Percentiles rank a stretch among this genome's conserved stretches.
phyloP scores from a whole-genome alignment of 2,888 invertebrate species.

The Plagodis pulveraria region DNA sequence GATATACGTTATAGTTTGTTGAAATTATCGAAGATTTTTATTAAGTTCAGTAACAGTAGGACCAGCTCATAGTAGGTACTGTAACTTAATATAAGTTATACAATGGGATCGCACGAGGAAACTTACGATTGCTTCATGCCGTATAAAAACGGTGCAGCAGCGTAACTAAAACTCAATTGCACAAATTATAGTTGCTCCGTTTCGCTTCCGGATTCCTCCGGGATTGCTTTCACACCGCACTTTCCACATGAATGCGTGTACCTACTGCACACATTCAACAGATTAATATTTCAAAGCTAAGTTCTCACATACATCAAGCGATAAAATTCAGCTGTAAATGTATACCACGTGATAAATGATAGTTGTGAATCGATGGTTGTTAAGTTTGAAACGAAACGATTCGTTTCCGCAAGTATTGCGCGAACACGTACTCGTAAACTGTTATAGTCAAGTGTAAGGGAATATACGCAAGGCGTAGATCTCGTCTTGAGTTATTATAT shows the following conservation, averaged over 20 bases:
- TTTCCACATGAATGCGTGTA: constrained; percentile 37
- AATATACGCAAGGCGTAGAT: constrained; percentile 27
- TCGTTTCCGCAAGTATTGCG: constrained; percentile 51
- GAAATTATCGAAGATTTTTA: too few relatives aligned
- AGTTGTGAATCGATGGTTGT: constrained; percentile 40
- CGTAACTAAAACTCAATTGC: constrained; percentile 73
- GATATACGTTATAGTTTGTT: too few relatives aligned
- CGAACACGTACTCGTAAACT: constrained; percentile 43
- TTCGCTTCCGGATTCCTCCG: constrained; percentile 77
- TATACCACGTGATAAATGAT: constrained; percentile 43
- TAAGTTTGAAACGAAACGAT: constrained; percentile 32
- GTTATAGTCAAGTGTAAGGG: constrained; percentile 25
- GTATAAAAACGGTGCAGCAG: constrained; percentile 24
- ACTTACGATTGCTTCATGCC: constrained; percentile 2
- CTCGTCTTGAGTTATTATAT: constrained; percentile 56
- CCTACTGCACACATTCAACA: constrained; percentile 33
- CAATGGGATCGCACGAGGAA: neutral
- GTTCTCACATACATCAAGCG: constrained; percentile 29
- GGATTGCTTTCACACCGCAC: constrained; percentile 58
- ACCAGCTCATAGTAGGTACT: too few relatives aligned
- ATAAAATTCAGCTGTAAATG: constrained; percentile 46
- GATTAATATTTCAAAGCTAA: constrained; percentile 31
- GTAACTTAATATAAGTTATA: neutral
- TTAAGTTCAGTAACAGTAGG: too few relatives aligned
- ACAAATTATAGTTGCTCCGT: constrained; percentile 68